Conservation (phyloP, 2,113 vertebrate genomes). For the Synodontis membranacea region DNA sequence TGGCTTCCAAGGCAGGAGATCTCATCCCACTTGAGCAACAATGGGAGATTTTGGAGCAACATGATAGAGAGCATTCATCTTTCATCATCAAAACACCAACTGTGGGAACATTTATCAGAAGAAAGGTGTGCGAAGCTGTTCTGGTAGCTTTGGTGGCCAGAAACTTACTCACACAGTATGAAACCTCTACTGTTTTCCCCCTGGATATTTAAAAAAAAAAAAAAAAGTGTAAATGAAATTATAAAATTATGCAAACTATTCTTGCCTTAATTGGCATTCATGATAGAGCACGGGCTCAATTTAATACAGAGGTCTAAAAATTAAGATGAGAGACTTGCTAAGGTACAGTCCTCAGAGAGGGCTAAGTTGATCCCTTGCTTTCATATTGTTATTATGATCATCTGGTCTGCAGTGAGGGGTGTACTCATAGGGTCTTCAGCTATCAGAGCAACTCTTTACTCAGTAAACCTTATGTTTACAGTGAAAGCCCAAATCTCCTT, state of each 20-base stretch:
- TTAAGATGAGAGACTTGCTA: neutral
- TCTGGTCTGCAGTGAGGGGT: neutral
- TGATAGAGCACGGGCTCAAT: neutral
- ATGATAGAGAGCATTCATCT: neutral
- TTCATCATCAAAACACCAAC: neutral
- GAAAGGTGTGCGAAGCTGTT: neutral
- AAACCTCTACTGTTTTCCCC: neutral
- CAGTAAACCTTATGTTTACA: constrained; percentile 2
- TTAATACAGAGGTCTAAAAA: neutral
- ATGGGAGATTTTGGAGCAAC: neutral
- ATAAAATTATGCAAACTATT: neutral
- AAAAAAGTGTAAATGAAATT: neutral
- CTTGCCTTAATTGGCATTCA: neutral
- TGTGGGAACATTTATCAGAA: neutral
- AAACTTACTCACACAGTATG: neutral
- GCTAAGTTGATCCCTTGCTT: neutral
- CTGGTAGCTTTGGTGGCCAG: neutral
- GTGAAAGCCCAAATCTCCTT: neutral
- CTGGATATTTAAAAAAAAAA: no score
- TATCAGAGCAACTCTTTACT: neutral
- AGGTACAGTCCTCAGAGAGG: neutral
- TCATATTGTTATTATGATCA: neutral
- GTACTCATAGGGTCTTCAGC: neutral
- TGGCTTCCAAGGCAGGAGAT: neutral
- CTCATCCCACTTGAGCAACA: neutral